These are phyloP conservation scores for Micropoecilia bifurca DNA, from an alignment of 2,797 vertebrate genomes.

Conservation along the genomic window DNA sequence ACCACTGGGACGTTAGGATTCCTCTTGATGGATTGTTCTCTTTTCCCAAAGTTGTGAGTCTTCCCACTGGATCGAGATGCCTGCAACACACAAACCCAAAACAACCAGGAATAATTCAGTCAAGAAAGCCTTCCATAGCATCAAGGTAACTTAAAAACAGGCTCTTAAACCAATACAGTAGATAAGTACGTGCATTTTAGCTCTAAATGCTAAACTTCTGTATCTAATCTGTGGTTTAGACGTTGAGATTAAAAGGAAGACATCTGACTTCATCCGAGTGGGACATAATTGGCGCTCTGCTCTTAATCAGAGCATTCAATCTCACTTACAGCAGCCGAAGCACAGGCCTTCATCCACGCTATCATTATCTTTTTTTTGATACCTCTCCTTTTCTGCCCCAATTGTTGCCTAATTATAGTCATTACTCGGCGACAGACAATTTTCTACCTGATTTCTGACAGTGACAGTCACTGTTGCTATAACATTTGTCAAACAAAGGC, in stretches of 20 bases:
- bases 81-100: constrained; percentile 67
- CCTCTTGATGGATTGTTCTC: constrained; percentile 92
- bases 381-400: constrained; percentile 40
- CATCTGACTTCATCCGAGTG: not conserved
- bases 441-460: constrained; percentile 35
- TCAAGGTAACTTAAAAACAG: not conserved
- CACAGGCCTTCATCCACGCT: constrained; percentile 31
- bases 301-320: constrained; percentile 31
- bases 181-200: not conserved
- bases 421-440: constrained; percentile 46
- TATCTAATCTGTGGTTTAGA: not conserved
- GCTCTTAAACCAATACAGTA: not conserved
- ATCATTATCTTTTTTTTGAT: constrained; percentile 23
- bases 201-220: not conserved
- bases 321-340: constrained; percentile 23
- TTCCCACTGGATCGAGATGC: constrained; percentile 83
- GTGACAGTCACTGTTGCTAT: constrained; percentile 20
- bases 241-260: constrained; percentile 1
- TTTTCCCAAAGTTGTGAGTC: constrained; percentile 94
- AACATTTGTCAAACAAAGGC: constrained; percentile 24
- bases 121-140: not conserved
- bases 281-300: constrained; percentile 6
- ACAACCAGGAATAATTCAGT: not conserved
- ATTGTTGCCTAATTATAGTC: constrained; percentile 49
- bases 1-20: constrained; percentile 92